Evolutionary conservation across 2,888 invertebrate species (phyloP).

Genomic region (Brenthis daphne): DNA sequence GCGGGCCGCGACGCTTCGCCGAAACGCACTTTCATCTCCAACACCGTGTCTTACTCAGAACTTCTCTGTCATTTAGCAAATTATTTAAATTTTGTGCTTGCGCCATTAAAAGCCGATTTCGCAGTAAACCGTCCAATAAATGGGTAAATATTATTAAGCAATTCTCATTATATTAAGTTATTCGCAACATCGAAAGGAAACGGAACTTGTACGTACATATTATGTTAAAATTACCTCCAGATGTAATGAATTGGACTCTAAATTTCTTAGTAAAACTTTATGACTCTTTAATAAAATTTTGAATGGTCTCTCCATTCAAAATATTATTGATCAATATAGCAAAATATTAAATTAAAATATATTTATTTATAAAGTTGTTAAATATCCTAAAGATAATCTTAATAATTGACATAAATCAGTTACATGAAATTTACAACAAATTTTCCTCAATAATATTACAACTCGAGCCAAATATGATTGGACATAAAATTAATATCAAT

Average conservation of each 20-base stretch:
- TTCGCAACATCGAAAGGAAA: neutral
- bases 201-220: neutral
- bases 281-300: neutral
- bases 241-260: neutral
- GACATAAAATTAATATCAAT: slow-evolving; percentile 33
- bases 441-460: neutral
- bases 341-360: too few species aligned
- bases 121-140: slow-evolving; percentile 21
- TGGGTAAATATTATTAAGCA: slow-evolving; percentile 6
- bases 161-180: slow-evolving; percentile 12
- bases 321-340: too few species aligned
- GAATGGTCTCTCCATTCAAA: too few species aligned
- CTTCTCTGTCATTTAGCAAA: slow-evolving; percentile 38
- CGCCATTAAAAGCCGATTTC: slow-evolving; percentile 32
- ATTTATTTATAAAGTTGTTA: too few species aligned
- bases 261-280: neutral
- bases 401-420: neutral
- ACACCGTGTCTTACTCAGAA: slow-evolving; percentile 34
- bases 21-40: slow-evolving; percentile 58
- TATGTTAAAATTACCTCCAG: neutral
- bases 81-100: slow-evolving; percentile 29
- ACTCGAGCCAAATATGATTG: slow-evolving; percentile 17
- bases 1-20: slow-evolving; percentile 51
- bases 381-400: neutral
- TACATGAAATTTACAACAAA: neutral